A percentile compares a stretch with the other conserved stretches of the same genome.
Conservation (phyloP, 2,113 vertebrate species). For the Verasper variegatus region DNA sequence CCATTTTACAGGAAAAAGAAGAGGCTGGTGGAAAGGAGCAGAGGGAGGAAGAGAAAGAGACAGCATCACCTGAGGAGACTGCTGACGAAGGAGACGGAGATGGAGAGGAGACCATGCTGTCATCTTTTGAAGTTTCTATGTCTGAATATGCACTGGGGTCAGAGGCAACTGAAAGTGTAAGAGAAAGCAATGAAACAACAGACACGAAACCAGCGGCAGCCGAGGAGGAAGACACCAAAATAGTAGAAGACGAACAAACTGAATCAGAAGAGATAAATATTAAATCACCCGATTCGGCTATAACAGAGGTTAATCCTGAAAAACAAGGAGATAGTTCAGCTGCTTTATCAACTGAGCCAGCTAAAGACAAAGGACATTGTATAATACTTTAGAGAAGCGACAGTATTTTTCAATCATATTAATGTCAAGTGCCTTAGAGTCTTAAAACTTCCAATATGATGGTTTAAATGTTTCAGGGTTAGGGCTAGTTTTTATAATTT, state of each 20-base stretch:
- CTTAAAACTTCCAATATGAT: neutral
- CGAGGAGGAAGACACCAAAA: conserved; percentile 12
- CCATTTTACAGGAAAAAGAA: conserved; percentile 40
- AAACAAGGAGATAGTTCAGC: conserved; percentile 15
- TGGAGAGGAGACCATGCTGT: conserved; percentile 21
- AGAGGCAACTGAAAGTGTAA: conserved; percentile 15
- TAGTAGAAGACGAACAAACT: conserved; percentile 16
- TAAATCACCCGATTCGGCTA: conserved; percentile 15
- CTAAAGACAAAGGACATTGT: conserved; percentile 63
- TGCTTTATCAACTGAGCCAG: conserved; percentile 8
- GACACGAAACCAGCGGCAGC: neutral
- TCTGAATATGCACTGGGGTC: neutral
- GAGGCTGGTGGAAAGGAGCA: conserved; percentile 56
- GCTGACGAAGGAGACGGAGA: conserved; percentile 64
- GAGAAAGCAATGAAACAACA: conserved; percentile 1
- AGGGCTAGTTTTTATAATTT: neutral
- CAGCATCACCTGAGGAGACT: conserved; percentile 60
- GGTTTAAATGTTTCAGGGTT: neutral
- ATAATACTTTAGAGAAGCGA: conserved; percentile 63
- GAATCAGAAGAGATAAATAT: conserved; percentile 21
- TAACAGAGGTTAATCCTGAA: conserved; percentile 23
- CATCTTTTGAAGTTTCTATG: neutral
- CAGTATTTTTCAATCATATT: neutral
- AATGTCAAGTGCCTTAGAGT: neutral
- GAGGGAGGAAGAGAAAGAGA: conserved; percentile 68